A percentile compares a stretch with the other conserved stretches of the same genome.
Conservation (phyloP, 2,888 invertebrate genomes). For the Mellilla xanthometata region DNA sequence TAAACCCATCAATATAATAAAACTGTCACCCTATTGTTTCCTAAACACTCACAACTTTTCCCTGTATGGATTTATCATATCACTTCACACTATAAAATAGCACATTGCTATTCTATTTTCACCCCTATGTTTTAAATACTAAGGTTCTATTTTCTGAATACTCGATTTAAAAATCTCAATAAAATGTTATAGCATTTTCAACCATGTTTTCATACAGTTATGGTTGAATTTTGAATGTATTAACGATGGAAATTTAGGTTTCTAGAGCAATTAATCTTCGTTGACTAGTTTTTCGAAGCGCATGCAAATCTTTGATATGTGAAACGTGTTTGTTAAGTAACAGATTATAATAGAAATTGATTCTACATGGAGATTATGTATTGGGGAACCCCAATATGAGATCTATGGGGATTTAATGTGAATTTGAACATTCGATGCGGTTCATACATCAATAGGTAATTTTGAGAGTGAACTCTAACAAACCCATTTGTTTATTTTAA, state of each 20-base stretch:
- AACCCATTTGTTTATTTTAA: too few species aligned
- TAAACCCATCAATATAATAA: conserved; percentile 32
- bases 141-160: too few species aligned
- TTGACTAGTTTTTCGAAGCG: conserved; percentile 18
- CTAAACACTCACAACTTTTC: conserved; percentile 45
- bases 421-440: too few species aligned
- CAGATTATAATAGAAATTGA: not conserved
- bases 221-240: not conserved
- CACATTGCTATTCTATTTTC: not conserved
- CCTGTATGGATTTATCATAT: conserved; percentile 20
- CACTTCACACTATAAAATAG: not conserved
- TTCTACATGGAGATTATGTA: too few species aligned
- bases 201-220: not conserved
- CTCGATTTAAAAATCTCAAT: too few species aligned
- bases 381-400: too few species aligned
- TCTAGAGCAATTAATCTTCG: conserved; percentile 22
- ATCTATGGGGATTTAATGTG: too few species aligned
- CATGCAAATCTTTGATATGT: conserved; percentile 17
- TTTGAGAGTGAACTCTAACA: too few species aligned
- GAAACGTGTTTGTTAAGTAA: conserved; percentile 15
- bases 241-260: conserved; percentile 16
- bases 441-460: too few species aligned
- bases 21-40: conserved; percentile 36
- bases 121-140: too few species aligned
- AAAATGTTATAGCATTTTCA: too few species aligned